Evolutionary conservation across 2,888 invertebrate genomes (phyloP).

Genomic region (Dysmachus trigonus): DNA sequence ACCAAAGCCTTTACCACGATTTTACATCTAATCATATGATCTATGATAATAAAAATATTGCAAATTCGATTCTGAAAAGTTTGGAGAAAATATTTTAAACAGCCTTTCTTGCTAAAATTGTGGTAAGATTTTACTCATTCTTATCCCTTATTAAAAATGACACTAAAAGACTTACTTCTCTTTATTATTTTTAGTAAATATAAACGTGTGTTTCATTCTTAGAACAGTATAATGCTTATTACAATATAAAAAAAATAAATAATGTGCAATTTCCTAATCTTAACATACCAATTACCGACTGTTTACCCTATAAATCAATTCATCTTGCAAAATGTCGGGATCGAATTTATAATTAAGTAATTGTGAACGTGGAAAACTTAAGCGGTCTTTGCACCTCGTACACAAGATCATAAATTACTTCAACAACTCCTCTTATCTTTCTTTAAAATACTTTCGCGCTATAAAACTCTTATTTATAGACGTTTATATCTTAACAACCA

Average conservation of each 20-base stretch:
- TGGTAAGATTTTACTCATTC: no score
- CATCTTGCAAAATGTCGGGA: not conserved
- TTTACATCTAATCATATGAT: no score
- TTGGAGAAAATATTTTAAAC: no score
- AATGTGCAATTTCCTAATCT: not conserved
- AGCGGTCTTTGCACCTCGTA: not conserved
- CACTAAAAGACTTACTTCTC: no score
- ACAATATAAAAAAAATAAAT: not conserved
- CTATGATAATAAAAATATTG: no score
- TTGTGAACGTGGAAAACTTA: not conserved
- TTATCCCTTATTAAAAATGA: no score
- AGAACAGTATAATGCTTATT: not conserved
- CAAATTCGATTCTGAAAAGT: no score
- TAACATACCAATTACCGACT: not conserved
- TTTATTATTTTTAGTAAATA: no score
- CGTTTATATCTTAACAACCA: slow-evolving; percentile 50
- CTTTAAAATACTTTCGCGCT: slow-evolving; percentile 47
- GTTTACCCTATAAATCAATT: not conserved
- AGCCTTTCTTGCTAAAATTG: no score
- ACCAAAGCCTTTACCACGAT: no score
- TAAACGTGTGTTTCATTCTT: no score
- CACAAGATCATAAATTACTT: slow-evolving; percentile 47
- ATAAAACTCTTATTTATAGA: slow-evolving; percentile 50
- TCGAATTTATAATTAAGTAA: not conserved
- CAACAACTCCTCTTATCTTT: slow-evolving; percentile 48